Base-by-base conservation (phyloP, 2,113 vertebrate genomes). In the Tenebrosternarchus preto region DNA sequence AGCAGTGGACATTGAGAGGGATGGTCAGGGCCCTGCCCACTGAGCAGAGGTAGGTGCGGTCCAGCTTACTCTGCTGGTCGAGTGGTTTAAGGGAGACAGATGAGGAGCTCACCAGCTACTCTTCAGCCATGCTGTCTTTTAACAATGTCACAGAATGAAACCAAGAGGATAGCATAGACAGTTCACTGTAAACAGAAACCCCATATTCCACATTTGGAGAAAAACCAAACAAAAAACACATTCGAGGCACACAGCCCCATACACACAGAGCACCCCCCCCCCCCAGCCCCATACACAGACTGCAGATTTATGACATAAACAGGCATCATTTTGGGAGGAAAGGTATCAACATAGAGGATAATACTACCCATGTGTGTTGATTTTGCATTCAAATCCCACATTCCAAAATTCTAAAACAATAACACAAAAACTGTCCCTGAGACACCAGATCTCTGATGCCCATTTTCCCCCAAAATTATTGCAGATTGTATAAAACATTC, bases 21-120 rank as follows among this genome's bases (percentile, higher is more conserved):
- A 20, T 1, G 16, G 63, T 50, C 43, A 50, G 43, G 43, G 43
- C 43, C 39, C 39, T 46, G 39, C 39, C 43, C 12, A 15, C 8
- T 25, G 56, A 36, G 84, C 82, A 77, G 81, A 81, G 90, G 90
- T 89, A 89, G 88, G 80, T 85, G 84, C 56, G 84, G 80, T 85
- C 75, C 73, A 86, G 78, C 74, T 71, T 86, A 78, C 80, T 71
- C 76, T 50, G 25, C 64, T 85, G 86, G 83, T 81, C 76, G 83
- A 77, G 85, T 83, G 85, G 84, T 2, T 66, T 66, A 66, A 33
- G 33, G 29, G 15, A 31, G 64, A 39, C 19, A 31, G 63, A 22
- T 22, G 8, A 22, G 33, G 33, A 22, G 31, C 33, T 68, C 36
- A 11, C 31, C 9, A 9, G 64, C 64, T 68, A 39, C 64, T 33